Conservation (phyloP, 2,797 vertebrate genomes). For the Chelmon rostratus region DNA sequence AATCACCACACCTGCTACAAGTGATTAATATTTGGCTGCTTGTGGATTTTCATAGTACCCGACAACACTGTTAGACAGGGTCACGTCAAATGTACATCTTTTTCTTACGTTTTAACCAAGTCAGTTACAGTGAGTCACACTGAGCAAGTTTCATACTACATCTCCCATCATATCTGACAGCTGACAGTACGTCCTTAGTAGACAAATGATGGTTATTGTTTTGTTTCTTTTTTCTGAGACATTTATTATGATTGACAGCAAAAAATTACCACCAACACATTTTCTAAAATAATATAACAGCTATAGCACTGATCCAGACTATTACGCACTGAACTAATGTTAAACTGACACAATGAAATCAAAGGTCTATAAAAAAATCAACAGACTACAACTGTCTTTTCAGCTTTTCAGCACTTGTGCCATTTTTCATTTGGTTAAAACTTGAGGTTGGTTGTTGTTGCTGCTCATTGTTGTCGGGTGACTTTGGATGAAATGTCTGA, state of each 20-base stretch:
- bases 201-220: background rate
- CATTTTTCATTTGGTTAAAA: slow-evolving; percentile 36
- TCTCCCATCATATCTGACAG: background rate
- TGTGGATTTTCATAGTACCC: background rate
- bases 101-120: background rate
- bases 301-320: background rate
- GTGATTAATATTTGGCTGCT: slow-evolving; percentile 5
- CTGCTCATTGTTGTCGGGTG: slow-evolving; percentile 40
- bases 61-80: background rate
- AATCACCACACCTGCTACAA: background rate
- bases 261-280: background rate
- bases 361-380: background rate
- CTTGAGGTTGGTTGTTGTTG: slow-evolving; percentile 44
- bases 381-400: background rate
- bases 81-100: background rate
- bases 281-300: background rate
- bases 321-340: background rate
- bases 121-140: background rate
- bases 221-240: background rate
- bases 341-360: background rate
- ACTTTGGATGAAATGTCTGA: slow-evolving; percentile 54
- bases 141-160: background rate
- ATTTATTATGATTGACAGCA: background rate
- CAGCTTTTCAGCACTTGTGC: slow-evolving; percentile 2
- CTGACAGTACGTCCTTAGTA: background rate